Conservation (phyloP, 2,797 vertebrate genomes). For the Melanogrammus aeglefinus region DNA sequence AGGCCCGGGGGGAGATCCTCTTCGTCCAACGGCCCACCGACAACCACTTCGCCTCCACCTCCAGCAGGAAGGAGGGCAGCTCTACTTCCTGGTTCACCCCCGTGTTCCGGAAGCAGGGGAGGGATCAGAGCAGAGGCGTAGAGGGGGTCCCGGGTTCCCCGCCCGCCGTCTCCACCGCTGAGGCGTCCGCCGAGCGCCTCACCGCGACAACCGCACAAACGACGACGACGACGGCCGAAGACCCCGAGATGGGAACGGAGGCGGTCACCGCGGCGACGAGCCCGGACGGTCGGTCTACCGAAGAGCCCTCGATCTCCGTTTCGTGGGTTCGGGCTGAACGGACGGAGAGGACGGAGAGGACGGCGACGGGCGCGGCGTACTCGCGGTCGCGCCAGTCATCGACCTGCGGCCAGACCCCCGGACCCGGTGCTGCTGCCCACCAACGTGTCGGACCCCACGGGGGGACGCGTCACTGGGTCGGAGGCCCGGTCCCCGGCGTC, state of each 20-base stretch:
- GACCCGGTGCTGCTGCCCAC: constrained; percentile 41
- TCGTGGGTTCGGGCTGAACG: constrained; percentile 53
- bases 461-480: constrained; percentile 42
- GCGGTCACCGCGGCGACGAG: constrained; percentile 18
- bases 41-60: constrained; percentile 26
- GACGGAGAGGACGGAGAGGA: constrained; percentile 46
- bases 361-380: constrained; percentile 2
- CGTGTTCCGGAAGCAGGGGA: constrained; percentile 43
- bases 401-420: constrained; percentile 32
- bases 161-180: constrained; percentile 11
- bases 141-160: not conserved
- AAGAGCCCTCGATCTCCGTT: constrained; percentile 57
- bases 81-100: constrained; percentile 41
- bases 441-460: constrained; percentile 17
- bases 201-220: constrained; percentile 45
- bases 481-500: constrained; percentile 67
- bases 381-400: constrained; percentile 22
- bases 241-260: constrained; percentile 28
- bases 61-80: constrained; percentile 20
- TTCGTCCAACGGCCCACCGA: constrained; percentile 56
- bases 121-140: constrained; percentile 15
- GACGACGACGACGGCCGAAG: constrained; percentile 31
- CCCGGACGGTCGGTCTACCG: constrained; percentile 17
- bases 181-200: constrained; percentile 43
- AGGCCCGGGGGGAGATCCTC: constrained; percentile 70